Evolutionary conservation across 2,888 invertebrate species (phyloP), one percentile per base, ranked within the genome.

Genomic region (Epicampocera succincta): DNA sequence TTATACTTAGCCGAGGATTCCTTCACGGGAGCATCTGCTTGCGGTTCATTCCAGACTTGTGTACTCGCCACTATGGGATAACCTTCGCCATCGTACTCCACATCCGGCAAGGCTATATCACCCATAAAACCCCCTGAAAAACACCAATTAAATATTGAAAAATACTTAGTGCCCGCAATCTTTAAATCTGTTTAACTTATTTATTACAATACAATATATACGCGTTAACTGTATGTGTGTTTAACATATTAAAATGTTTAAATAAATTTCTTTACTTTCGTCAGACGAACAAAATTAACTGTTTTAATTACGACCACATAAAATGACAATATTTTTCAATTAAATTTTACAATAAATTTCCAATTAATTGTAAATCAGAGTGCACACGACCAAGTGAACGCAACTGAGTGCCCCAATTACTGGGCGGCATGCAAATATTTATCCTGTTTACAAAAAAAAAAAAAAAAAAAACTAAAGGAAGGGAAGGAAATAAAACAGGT

Each of bases 91-190:
- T 63, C 80, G 58, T 83, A 84, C 75, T 91, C 83, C 29, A 85
- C 73, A 86, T 94, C 93, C 42, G 96, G 94, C 84, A 97, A 92
- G 0, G 97, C 96, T 83, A 97, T 96, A 90, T 97, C 97, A 0
- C 96, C 96, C 92, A 95, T 92, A 88, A 96, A 96, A 71, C 94
- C 94, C 86, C 93, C 97, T 97, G 92, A 21, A 33, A 93, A 93
- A 87, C 13, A 13, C 85, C 90, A 87, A 84, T 76, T 74, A 84
- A 73, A 81, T 25, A 12, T 61, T 58, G 52, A 48, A 69, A 33
- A 0, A n/a, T 40, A 54, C 17, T 46, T 38, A 13, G n/a, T 29
- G 2, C n/a, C 12, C n/a, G 33, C 9, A 38, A 17, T 44, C 33
- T 46, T 29, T 19, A 17, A 29, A 48, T 15, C 33, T 56, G 44